Percentiles rank a stretch among this genome's conserved stretches.
Conservation (phyloP, 2,888 invertebrate genomes). For the Cerceris ruficornis region DNA sequence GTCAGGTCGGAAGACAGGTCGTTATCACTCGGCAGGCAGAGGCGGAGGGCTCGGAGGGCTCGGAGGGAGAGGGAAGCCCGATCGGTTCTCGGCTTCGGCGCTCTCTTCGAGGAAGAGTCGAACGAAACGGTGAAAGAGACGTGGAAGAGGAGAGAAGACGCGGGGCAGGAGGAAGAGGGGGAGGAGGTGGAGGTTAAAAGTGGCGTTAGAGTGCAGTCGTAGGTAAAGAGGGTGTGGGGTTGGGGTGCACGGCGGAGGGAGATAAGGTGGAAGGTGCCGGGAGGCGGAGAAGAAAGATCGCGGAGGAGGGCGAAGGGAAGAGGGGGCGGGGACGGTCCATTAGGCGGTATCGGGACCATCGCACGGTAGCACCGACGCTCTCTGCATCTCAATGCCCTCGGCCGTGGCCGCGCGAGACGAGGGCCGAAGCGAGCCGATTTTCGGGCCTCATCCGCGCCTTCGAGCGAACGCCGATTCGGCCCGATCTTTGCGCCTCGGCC, state of each 20-base stretch:
- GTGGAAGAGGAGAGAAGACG: constrained; percentile 1
- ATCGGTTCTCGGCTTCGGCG: constrained; percentile 25
- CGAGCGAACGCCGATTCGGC: constrained; percentile 26
- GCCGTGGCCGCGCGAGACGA: constrained; percentile 53
- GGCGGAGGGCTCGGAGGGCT: constrained; percentile 3
- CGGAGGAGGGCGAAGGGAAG: constrained; percentile 69
- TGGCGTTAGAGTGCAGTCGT: constrained; percentile 54
- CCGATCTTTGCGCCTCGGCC: constrained; percentile 52
- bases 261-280: constrained; percentile 65
- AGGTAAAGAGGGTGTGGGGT: constrained; percentile 30
- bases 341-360: constrained; percentile 82
- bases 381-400: constrained; percentile 81
- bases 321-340: constrained; percentile 80
- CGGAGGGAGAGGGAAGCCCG: constrained; percentile 15
- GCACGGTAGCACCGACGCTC: constrained; percentile 81
- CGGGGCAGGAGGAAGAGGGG: constrained; percentile 4
- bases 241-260: background rate
- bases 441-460: constrained; percentile 48
- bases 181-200: constrained; percentile 54
- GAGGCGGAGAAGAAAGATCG: constrained; percentile 65
- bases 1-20: constrained; percentile 48
- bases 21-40: constrained; percentile 33
- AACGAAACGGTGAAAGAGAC: constrained; percentile 34
- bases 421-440: constrained; percentile 57
- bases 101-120: constrained; percentile 24